Conservation (phyloP, 2,888 invertebrate genomes). For the Adelphocoris suturalis region DNA sequence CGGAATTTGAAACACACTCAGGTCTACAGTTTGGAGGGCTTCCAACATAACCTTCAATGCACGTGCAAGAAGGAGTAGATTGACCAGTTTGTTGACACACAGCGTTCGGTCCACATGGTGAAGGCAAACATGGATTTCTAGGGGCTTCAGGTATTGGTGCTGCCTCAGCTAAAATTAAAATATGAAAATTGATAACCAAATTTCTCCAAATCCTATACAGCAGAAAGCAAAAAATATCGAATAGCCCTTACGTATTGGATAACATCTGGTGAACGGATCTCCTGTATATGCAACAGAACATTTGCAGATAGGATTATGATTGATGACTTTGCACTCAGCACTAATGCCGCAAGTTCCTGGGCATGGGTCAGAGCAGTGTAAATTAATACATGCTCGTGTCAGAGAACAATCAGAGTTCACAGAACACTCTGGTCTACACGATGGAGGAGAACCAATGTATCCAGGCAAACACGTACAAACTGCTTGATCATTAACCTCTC, state of each 20-base stretch:
- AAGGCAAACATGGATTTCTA: slow-evolving; percentile 86
- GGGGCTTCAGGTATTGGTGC: slow-evolving; percentile 74
- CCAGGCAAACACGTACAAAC: slow-evolving; percentile 85
- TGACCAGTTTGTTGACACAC: slow-evolving; percentile 81
- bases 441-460: slow-evolving; percentile 87
- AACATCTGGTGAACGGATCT: slow-evolving; percentile 88
- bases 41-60: slow-evolving; percentile 86
- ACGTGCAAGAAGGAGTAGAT: slow-evolving; percentile 81
- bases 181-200: neutral
- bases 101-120: slow-evolving; percentile 84
- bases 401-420: slow-evolving; percentile 86
- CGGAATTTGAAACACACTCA: slow-evolving; percentile 88
- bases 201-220: neutral
- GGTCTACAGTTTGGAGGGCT: slow-evolving; percentile 89
- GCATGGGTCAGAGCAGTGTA: slow-evolving; percentile 83
- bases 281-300: slow-evolving; percentile 87
- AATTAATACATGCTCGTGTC: slow-evolving; percentile 85
- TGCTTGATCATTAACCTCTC: slow-evolving; percentile 80
- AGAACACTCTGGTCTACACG: slow-evolving; percentile 89
- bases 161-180: slow-evolving; percentile 36
- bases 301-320: slow-evolving; percentile 90
- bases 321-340: slow-evolving; percentile 80
- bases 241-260: slow-evolving; percentile 69
- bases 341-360: slow-evolving; percentile 86
- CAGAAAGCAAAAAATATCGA: neutral